Base-by-base conservation (phyloP, 2,888 invertebrate species). In the Allophyes oxyacanthae region DNA sequence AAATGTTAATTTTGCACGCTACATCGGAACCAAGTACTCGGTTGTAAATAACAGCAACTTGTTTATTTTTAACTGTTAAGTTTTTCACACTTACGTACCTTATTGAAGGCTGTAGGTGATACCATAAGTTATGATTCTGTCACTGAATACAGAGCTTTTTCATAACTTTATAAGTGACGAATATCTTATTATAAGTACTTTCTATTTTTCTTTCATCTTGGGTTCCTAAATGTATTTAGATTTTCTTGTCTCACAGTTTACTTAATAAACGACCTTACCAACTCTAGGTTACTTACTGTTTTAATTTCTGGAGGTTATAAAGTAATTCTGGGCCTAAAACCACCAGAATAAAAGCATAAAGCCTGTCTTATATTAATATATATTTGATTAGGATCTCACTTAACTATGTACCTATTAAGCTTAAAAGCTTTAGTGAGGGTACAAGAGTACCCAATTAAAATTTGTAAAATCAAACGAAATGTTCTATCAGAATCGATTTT, bases 261-360 rank as follows among this genome's bases (percentile, higher is more conserved):
- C 10, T 34, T 15, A 41, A 20, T 30, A 11, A 41, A 25, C 42
- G 7, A 20, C 32, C 20, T 26, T 14, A 20, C 20, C 14, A 8
- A 10, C 30, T n/a, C 4, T 9, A 1, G 7, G 13, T 44, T 30
- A 38, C 6, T 38, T 26, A 46, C 9, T 32, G 25, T 34, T 38
- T 40, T 42, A 32, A 48, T 61, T 67, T 67, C 38, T 20, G 43
- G 26, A 11, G 5, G 10, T n/a, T 40, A 32, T 32, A 7, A 8
- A 10, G 38, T 46, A 38, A 28, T 25, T 34, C 43, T 43, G 11
- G n/a, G 14, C 6, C 8, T 7, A 8, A 15, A 43, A 11, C 11
- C 2, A 0, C 13, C 9, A 10, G 11, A 13, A 38, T 13, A 38
- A 34, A 7, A 34, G 13, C 10, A 33, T 5, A 5, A 4, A 32